These are phyloP conservation scores for Scotopteryx bipunctaria DNA, from an alignment of 2,888 invertebrate genomes.

Conservation along the genomic window DNA sequence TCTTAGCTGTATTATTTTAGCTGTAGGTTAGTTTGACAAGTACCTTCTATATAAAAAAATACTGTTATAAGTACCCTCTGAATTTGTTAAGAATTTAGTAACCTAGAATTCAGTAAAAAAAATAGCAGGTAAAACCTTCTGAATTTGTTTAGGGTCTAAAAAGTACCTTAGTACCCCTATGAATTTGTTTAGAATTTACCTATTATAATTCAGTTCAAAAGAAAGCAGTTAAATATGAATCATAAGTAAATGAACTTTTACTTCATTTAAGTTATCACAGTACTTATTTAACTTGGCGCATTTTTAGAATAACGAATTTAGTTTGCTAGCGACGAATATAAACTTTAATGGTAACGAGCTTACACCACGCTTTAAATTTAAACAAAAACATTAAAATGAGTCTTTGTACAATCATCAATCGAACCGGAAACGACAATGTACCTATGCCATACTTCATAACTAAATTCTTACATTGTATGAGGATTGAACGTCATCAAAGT, in stretches of 20 bases:
- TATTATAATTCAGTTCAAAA: not conserved
- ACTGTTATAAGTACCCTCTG: not conserved
- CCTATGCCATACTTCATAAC: no score
- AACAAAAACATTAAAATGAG: slow-evolving; percentile 18
- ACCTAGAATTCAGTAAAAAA: no score
- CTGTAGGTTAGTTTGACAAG: slow-evolving; percentile 22
- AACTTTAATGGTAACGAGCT: slow-evolving; percentile 65
- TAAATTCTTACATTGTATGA: no score
- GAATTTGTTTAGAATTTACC: no score
- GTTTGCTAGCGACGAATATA: slow-evolving; percentile 55
- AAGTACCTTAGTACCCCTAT: no score
- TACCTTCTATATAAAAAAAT: not conserved
- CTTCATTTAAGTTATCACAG: slow-evolving; percentile 3
- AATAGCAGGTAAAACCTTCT: no score
- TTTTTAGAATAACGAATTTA: slow-evolving; percentile 39
- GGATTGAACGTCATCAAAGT: no score
- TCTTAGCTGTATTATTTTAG: slow-evolving; percentile 21
- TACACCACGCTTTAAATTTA: slow-evolving; percentile 64
- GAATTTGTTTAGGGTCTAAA: no score
- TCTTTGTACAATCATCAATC: slow-evolving; percentile 15
- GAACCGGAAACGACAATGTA: slow-evolving; percentile 1
- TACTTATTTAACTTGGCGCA: slow-evolving; percentile 17
- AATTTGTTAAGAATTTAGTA: no score
- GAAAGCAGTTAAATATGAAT: not conserved
- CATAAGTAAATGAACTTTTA: not conserved